phyloP scores from a whole-genome alignment of 2,888 invertebrate genomes.

The Lithophane leautieri region DNA sequence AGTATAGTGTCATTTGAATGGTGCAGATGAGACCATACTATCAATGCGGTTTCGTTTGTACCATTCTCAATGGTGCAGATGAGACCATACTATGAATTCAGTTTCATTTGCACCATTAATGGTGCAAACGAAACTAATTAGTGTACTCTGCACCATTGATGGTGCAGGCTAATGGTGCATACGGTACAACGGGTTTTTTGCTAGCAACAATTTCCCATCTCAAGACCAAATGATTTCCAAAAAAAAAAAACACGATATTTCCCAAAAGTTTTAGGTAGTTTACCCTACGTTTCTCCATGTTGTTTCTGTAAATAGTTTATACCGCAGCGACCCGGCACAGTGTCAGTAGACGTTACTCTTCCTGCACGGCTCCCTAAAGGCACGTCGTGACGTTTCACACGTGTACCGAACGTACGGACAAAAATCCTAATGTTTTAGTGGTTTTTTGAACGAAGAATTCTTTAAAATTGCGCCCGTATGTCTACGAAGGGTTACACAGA shows the following conservation, averaged over 20 bases:
- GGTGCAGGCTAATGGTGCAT: no score
- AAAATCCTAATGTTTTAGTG: constrained; percentile 1
- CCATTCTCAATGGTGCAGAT: no score
- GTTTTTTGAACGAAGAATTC: background rate
- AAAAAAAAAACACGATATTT: background rate
- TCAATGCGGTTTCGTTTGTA: no score
- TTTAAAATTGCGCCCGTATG: background rate
- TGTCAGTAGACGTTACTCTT: constrained; percentile 19
- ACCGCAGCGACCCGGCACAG: background rate
- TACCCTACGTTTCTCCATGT: background rate
- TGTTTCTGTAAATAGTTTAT: constrained; percentile 40
- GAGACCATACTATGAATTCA: no score
- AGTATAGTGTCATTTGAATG: no score
- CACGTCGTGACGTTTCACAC: constrained; percentile 28
- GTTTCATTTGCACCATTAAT: no score
- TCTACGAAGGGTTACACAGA: background rate
- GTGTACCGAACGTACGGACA: background rate
- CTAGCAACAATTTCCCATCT: background rate
- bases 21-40: no score
- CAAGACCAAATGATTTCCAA: no score
- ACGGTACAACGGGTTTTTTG: no score
- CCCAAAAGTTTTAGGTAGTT: background rate
- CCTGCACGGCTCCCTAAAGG: constrained; percentile 42
- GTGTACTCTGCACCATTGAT: no score
- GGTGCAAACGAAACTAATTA: no score